Evolutionary conservation across 2,888 invertebrate species (phyloP), one percentile per base, ranked within the genome.

Genomic region (Dione juno): DNA sequence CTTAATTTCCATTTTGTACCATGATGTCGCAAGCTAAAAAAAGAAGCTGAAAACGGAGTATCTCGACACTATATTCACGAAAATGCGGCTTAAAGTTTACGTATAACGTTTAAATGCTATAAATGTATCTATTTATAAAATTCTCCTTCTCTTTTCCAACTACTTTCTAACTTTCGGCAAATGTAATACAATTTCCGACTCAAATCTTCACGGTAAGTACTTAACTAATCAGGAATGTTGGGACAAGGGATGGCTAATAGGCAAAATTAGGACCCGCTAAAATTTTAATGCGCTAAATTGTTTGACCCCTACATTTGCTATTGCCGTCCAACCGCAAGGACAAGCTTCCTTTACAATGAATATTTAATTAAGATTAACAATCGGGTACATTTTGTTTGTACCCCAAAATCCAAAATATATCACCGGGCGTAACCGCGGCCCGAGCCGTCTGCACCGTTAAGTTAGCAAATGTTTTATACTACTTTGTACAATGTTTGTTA

Each of bases 331-430:
- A 52, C 75, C 71, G 52, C 75, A 69, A 74, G 73, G 67, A 73
- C 67, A 41, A 45, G 28, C 75, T 73, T 75, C 72, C 74, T 64
- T 76, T 81, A 80, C 80, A 82, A 88, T 81, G 84, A 81, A 83
- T 85, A 84, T 87, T 87, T 86, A 88, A 88, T 87, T 85, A 84
- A 87, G 88, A 89, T 87, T 84, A 84, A 88, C 84, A 81, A 73
- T 76, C 73, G 75, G 74, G 73, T 77, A 79, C 81, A 70, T 71
- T 57, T 74, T 67, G 81, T 82, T 71, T 64, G 80, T 77, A 77
- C 75, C 76, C 76, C 74, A 70, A 80, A 81, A 84, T 79, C 75
- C 74, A 70, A 80, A 81, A 84, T 79, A 78, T 78, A 79, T 76
- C 68, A 71, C 73, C 50, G 58, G 70, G 70, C 73, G 54, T 67